Evolutionary conservation across 2,888 invertebrate species (phyloP), one percentile per base, ranked within the genome.

Genomic region (Trissolcus brochymenae): DNA sequence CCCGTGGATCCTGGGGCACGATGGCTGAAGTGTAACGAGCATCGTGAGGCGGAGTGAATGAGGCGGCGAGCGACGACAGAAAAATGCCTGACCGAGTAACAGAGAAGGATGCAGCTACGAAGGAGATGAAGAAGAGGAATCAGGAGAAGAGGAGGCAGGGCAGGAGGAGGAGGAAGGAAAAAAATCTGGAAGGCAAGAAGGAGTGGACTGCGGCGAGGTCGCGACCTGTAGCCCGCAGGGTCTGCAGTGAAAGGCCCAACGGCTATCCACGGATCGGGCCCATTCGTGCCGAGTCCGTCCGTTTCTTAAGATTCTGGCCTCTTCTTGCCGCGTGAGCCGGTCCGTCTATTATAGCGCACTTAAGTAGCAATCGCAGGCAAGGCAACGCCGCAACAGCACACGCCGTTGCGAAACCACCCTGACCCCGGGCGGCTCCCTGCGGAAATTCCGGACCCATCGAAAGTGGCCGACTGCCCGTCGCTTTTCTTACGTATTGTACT

Each of bases 221-320:
- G 87, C 87, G 88, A 89, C 88, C 88, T 83, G 87, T 84, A 87
- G 87, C 86, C 87, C 83, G 83, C 84, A 87, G 86, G 85, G 80
- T 82, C 67, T 83, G 81, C 82, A 84, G 87, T 87, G 87, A 88
- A 87, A 87, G 87, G 87, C 87, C 87, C 87, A 85, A 84, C 85
- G 87, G 87, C 87, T 85, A 87, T 87, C 83, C 85, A 84, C 81
- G 82, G 79, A 81, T 79, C 78, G 70, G 81, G 80, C 78, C 79
- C 79, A 71, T 67, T 76, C 78, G 67, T 74, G 68, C 76, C 82
- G 82, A 79, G 81, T 40, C 75, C 64, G 83, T 81, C 81, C 80
- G 82, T 85, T 84, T 85, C 85, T 84, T 83, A 82, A 85, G 83
- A 85, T 86, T 62, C 68, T 76, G 83, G 82, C 79, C 84, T 85